Percentiles rank a stretch among this genome's conserved stretches.
These are phyloP conservation scores for Pharmacophagus antenor DNA, from an alignment of 2,888 invertebrate genomes.

Conservation along the genomic window DNA sequence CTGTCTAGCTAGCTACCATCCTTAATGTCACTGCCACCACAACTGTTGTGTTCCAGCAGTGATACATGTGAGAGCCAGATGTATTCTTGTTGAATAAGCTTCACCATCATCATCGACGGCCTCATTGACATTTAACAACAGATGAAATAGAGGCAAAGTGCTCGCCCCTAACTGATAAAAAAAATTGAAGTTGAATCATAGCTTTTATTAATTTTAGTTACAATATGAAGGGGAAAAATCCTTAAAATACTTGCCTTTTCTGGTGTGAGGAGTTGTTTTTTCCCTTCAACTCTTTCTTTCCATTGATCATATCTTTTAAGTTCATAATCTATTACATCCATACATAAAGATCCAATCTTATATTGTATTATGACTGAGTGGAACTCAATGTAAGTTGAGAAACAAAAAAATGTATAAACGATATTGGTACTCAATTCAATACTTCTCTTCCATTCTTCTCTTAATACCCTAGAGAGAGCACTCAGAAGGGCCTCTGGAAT, in stretches of 20 bases:
- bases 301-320: conserved; percentile 95
- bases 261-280: conserved; percentile 66
- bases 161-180: too few species aligned
- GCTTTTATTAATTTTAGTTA: neutral
- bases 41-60: too few species aligned
- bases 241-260: conserved; percentile 58
- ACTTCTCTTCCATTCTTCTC: conserved; percentile 98
- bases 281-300: conserved; percentile 84
- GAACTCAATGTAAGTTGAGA: conserved; percentile 97
- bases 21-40: too few species aligned
- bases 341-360: conserved; percentile 97
- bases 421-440: conserved; percentile 98
- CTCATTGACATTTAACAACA: too few species aligned
- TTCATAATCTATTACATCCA: conserved; percentile 98
- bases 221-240: neutral
- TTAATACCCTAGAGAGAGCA: conserved; percentile 95
- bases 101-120: too few species aligned
- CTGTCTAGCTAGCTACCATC: too few species aligned
- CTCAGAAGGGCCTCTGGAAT: conserved; percentile 93
- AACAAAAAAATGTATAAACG: conserved; percentile 97
- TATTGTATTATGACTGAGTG: conserved; percentile 97
- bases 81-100: too few species aligned
- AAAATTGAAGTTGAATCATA: neutral
- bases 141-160: too few species aligned
- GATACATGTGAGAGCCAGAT: too few species aligned